Conservation (phyloP, 2,888 invertebrate species). For the Caenorhabditis japonica region DNA sequence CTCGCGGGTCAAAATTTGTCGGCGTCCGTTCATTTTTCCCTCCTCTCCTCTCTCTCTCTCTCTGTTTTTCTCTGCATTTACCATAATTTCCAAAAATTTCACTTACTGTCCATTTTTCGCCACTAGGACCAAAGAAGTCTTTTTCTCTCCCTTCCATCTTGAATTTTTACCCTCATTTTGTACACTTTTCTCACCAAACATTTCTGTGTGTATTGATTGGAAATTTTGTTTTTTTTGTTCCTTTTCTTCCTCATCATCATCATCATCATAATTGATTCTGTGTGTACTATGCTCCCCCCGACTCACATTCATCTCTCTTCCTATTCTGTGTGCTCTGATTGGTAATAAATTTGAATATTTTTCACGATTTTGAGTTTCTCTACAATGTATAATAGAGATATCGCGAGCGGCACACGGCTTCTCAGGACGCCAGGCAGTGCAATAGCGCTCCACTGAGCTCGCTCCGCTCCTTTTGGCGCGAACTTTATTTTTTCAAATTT, state of each 20-base stretch:
- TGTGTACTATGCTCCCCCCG: neutral
- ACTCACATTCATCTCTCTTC: neutral
- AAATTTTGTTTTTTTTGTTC: slow-evolving; percentile 1
- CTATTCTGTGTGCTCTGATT: no score
- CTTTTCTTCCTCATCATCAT: slow-evolving; percentile 16
- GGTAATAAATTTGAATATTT: no score
- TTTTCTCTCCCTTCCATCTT: no score
- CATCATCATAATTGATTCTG: slow-evolving; percentile 6
- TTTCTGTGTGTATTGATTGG: slow-evolving; percentile 6
- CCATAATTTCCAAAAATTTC: slow-evolving; percentile 2
- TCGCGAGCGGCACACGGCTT: no score
- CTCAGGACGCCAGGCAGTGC: no score
- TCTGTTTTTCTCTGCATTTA: slow-evolving; percentile 14
- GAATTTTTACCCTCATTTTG: neutral
- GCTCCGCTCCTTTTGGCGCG: no score
- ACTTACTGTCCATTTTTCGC: slow-evolving; percentile 28
- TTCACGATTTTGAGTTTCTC: no score
- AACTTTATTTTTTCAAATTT: no score
- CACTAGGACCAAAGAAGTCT: slow-evolving; percentile 45
- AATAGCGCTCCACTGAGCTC: no score
- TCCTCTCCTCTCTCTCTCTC: slow-evolving; percentile 2
- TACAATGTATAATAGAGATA: no score
- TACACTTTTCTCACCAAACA: neutral
- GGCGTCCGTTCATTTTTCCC: no score
- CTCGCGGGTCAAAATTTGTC: slow-evolving; percentile 29